Evolutionary conservation across 2,888 invertebrate species (phyloP).

Genomic region (Lissonota sp.): DNA sequence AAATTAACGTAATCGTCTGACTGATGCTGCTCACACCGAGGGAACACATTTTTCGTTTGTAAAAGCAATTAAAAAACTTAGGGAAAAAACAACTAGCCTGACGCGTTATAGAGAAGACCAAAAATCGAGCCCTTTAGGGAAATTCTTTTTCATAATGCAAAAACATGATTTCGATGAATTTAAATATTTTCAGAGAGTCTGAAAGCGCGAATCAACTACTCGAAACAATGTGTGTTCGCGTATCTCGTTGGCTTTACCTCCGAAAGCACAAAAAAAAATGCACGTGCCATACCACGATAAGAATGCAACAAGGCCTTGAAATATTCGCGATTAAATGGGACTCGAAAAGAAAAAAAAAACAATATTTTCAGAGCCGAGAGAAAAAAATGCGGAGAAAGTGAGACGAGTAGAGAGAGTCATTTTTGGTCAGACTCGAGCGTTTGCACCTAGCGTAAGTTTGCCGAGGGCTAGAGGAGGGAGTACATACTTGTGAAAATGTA

Average conservation of each 20-base stretch:
- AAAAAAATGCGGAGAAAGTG: conserved; percentile 1
- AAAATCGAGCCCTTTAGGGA: too few species aligned
- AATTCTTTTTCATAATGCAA: too few species aligned
- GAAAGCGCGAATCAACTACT: too few species aligned
- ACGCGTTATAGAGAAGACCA: neutral
- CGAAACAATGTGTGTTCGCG: conserved; percentile 69
- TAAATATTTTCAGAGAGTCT: too few species aligned
- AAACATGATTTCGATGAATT: too few species aligned
- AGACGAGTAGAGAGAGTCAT: conserved; percentile 36
- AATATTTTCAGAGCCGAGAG: conserved; percentile 8
- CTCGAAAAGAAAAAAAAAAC: conserved; percentile 3
- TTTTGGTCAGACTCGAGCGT: conserved; percentile 44
- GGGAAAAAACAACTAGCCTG: conserved; percentile 15
- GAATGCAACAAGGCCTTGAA: conserved; percentile 37
- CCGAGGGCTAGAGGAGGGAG: conserved; percentile 7
- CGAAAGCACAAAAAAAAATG: conserved; percentile 9
- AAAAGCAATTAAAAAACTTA: conserved; percentile 20
- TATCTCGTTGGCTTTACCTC: too few species aligned
- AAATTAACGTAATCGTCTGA: conserved; percentile 60
- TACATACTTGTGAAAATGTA: conserved; percentile 5
- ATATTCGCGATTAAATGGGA: conserved; percentile 25
- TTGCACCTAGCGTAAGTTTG: conserved; percentile 9
- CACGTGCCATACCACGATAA: conserved; percentile 38
- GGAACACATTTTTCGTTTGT: conserved; percentile 65
- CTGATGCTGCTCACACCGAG: conserved; percentile 66